Evolutionary conservation across 2,113 vertebrate genomes (phyloP).

Genomic region (Cavia aperea): DNA sequence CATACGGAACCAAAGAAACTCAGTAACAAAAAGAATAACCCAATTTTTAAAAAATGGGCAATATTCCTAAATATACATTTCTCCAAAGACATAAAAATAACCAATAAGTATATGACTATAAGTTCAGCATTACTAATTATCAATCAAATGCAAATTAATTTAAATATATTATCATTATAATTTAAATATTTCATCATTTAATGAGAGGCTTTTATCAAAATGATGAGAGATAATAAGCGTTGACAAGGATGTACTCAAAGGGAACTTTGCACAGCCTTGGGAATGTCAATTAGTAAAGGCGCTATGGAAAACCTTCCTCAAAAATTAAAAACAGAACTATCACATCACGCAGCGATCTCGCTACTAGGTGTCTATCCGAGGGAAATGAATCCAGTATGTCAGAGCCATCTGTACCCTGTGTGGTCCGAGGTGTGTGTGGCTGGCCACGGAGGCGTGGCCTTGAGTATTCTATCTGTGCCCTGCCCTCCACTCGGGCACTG

Average conservation of each 20-base stretch:
- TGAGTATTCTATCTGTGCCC: not conserved
- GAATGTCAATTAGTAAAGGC: not conserved
- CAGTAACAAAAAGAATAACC: not conserved
- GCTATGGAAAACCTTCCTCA: not conserved
- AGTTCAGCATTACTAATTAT: too few relatives aligned
- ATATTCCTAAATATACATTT: not conserved
- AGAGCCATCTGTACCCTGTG: not conserved
- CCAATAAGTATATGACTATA: too few relatives aligned
- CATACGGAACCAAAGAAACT: not conserved
- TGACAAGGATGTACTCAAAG: not conserved
- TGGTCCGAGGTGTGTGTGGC: not conserved
- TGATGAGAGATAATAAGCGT: not conserved
- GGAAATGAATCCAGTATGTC: not conserved
- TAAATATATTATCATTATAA: not conserved
- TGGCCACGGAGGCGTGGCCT: not conserved
- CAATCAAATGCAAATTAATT: not conserved
- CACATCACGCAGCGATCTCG: not conserved
- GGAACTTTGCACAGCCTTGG: not conserved
- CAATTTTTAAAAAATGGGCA: not conserved
- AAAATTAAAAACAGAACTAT: not conserved
- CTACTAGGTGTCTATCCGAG: not conserved
- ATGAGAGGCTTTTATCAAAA: not conserved
- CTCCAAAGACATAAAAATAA: not conserved
- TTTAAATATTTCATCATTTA: not conserved
- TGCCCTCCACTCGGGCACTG: not conserved